phyloP scores from a whole-genome alignment of 2,113 vertebrate genomes.

The Phalacrocorax pelagicus region DNA sequence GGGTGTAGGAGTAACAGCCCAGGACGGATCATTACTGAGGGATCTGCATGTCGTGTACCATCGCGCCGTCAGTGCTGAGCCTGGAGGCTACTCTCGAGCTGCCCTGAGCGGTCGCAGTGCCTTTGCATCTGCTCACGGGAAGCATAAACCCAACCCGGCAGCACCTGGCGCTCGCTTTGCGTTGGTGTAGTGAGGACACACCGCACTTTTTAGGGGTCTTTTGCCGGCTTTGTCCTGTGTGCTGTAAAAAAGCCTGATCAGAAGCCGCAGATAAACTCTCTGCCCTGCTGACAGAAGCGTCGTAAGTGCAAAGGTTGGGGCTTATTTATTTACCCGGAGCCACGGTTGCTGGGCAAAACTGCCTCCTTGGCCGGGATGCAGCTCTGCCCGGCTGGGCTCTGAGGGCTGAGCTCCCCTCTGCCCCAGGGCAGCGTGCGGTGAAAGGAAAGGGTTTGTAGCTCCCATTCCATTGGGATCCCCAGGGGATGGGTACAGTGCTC shows the following conservation, averaged over 20 bases:
- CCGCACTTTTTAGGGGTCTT: too few species aligned
- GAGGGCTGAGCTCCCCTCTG: neutral
- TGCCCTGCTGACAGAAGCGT: neutral
- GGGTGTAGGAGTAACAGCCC: fast-evolving
- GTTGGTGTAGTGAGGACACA: neutral
- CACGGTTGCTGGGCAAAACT: neutral
- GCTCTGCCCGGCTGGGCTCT: neutral
- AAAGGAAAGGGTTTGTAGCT: neutral
- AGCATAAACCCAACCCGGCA: fast-evolving
- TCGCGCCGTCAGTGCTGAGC: neutral
- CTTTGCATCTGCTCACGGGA: neutral
- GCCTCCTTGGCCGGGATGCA: fast-evolving
- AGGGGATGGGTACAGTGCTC: neutral
- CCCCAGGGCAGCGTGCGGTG: neutral
- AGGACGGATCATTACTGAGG: neutral
- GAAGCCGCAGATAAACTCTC: neutral
- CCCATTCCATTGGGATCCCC: neutral
- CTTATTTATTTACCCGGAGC: neutral
- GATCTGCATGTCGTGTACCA: neutral
- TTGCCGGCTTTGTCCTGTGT: neutral
- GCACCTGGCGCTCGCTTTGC: neutral
- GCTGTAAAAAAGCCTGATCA: neutral
- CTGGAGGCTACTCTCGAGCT: neutral
- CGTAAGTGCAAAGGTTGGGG: neutral
- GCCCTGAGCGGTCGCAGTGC: neutral